A percentile compares a stretch with the other conserved stretches of the same genome.
phyloP scores from a whole-genome alignment of 2,113 vertebrate species.

The Canis aureus region DNA sequence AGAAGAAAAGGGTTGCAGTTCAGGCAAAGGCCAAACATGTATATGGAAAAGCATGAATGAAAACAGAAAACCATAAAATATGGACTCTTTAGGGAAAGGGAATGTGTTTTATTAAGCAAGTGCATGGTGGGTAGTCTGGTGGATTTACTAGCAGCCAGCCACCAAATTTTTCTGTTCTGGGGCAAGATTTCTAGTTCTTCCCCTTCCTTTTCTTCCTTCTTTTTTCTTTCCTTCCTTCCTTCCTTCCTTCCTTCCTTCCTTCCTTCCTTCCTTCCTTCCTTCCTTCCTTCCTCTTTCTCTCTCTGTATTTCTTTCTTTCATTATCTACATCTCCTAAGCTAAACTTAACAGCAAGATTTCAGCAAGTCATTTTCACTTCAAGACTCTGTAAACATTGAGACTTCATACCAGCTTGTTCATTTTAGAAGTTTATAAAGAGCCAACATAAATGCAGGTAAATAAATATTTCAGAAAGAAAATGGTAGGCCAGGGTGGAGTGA shows the following conservation, averaged over 20 bases:
- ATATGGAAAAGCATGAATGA: background rate
- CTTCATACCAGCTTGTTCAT: background rate
- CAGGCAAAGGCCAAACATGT: background rate
- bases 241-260: no score
- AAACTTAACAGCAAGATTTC: background rate
- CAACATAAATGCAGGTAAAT: background rate
- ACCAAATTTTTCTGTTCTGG: background rate
- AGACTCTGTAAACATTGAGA: background rate
- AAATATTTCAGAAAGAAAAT: conserved; percentile 32
- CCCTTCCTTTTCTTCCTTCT: background rate
- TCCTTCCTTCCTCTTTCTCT: background rate
- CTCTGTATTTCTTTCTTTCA: background rate
- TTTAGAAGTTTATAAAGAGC: background rate
- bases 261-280: background rate
- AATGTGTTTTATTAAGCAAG: background rate
- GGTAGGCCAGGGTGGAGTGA: background rate
- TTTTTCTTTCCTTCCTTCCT: background rate
- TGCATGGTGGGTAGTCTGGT: no score
- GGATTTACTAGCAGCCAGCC: background rate
- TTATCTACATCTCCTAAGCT: background rate
- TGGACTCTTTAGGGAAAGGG: fast-evolving
- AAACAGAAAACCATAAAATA: background rate
- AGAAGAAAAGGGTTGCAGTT: background rate
- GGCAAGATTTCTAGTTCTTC: background rate
- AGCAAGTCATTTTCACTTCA: background rate